Evolutionary conservation across 2,113 vertebrate genomes (phyloP), one percentile per base, ranked within the genome.

Genomic region (Mastomys coucha): DNA sequence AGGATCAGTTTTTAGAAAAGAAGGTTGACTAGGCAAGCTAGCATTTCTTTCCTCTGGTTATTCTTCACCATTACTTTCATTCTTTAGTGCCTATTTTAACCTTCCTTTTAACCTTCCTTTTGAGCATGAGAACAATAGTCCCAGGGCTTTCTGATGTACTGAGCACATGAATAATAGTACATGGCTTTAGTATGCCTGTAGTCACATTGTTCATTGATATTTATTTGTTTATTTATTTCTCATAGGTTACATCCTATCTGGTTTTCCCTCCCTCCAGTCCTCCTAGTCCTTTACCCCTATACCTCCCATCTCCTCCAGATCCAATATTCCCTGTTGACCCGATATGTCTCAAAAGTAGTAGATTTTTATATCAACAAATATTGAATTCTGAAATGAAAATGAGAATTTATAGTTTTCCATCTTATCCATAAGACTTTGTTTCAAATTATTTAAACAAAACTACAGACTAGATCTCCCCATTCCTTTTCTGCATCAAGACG

Each of bases 161-260:
- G 4, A 58, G n/a, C 5, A 26, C 22, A 45, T 5, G 24, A 3
- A 42, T 88, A 88, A 51, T 0, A 1, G 0, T 26, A 36, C 0
- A 6, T 17, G 22, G 5, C 1, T 39, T 31, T 73, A n/a, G 7
- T 73, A 22, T n/a, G 12, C 26, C 51, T 24, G 22, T 36, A 6
- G 5, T 70, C 7, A 58, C 51, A 72, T 16, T 73, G 51, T 16
- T 56, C 24, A 19, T 88, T 86, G 7, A 63, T 69, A 33, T 69
- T 93, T 19, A 72, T 70, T 69, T 36, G 16, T n/a, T 70, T 36
- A 69, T 70, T 70, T 65, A 67, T 31, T 67, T 72, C 16, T 72
- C 69, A 72, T n/a, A 72, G 33, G 16, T n/a, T 72, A n/a, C 14
- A 36, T n/a, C 14, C 33, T 8, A 72, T 19, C 16, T 33, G 19